A percentile compares a stretch with the other conserved stretches of the same genome.
These are phyloP conservation scores for Formica selysi DNA, from an alignment of 1,140 invertebrate genomes.

Conservation along the genomic window DNA sequence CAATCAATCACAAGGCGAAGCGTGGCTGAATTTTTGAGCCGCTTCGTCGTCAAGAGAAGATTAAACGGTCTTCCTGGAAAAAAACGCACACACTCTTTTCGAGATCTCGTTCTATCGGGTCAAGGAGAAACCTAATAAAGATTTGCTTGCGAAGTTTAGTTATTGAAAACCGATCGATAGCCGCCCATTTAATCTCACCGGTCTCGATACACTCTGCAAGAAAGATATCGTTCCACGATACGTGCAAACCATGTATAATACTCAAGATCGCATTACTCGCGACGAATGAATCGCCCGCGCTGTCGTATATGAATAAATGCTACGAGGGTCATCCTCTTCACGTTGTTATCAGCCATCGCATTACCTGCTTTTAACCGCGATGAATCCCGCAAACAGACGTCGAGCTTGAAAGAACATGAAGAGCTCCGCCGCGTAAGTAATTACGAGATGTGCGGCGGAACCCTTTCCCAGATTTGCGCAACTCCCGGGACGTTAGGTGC, in stretches of 20 bases:
- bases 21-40: conserved; percentile 46
- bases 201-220: conserved; percentile 8
- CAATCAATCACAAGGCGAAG: conserved; percentile 28
- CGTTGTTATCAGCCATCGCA: conserved; percentile 28
- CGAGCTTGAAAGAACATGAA: conserved; percentile 24
- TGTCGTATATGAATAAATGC: conserved; percentile 28
- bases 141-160: conserved; percentile 29
- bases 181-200: conserved; percentile 21
- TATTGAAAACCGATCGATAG: conserved; percentile 24
- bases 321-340: conserved; percentile 35
- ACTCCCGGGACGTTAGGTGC: conserved; percentile 43
- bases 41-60: conserved; percentile 39
- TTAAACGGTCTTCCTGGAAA: conserved; percentile 33
- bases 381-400: conserved; percentile 35
- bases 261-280: conserved; percentile 1
- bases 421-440: conserved; percentile 58
- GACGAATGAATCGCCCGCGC: conserved; percentile 16
- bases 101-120: conserved; percentile 36
- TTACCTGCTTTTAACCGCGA: conserved; percentile 28
- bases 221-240: conserved; percentile 13
- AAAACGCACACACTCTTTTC: conserved; percentile 22
- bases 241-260: background rate
- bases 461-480: conserved; percentile 60
- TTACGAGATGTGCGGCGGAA: conserved; percentile 56
- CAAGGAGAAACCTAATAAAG: conserved; percentile 46